These are phyloP conservation scores for Anisognathus igniventris DNA, from an alignment of 2,797 vertebrate species.

Conservation along the genomic window DNA sequence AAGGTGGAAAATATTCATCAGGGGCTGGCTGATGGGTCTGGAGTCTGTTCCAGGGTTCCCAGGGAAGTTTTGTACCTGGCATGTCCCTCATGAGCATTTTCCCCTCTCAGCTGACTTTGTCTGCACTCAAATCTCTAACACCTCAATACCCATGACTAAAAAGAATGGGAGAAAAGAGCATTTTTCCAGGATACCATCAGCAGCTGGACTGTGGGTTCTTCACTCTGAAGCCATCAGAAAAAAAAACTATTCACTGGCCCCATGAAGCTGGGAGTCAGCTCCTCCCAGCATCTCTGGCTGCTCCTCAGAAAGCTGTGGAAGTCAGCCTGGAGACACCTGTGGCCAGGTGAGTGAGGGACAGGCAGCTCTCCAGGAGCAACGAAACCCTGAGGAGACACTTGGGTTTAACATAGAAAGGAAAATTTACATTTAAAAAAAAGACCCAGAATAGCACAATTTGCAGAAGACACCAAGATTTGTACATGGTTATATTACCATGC, in stretches of 20 bases:
- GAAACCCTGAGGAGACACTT: background rate
- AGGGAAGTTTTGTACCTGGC: background rate
- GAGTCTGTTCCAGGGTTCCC: accelerated
- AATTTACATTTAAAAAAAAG: background rate
- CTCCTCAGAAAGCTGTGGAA: background rate
- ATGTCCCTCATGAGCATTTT: background rate
- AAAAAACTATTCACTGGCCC: background rate
- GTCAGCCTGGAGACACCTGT: background rate
- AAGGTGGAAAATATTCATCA: background rate
- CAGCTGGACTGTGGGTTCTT: background rate
- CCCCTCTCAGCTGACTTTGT: background rate
- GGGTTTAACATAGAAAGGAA: background rate
- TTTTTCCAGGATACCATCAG: background rate
- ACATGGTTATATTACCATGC: no score
- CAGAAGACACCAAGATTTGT: background rate
- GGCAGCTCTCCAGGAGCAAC: background rate
- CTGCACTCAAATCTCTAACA: background rate
- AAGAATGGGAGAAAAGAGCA: background rate
- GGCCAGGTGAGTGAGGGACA: background rate
- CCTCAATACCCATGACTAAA: accelerated
- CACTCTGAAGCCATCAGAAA: background rate
- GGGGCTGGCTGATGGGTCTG: background rate
- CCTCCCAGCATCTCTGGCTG: background rate
- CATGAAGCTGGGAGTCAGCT: background rate
- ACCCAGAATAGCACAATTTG: background rate